Conservation (phyloP, 2,888 invertebrate species). For the Platycnemis pennipes region DNA sequence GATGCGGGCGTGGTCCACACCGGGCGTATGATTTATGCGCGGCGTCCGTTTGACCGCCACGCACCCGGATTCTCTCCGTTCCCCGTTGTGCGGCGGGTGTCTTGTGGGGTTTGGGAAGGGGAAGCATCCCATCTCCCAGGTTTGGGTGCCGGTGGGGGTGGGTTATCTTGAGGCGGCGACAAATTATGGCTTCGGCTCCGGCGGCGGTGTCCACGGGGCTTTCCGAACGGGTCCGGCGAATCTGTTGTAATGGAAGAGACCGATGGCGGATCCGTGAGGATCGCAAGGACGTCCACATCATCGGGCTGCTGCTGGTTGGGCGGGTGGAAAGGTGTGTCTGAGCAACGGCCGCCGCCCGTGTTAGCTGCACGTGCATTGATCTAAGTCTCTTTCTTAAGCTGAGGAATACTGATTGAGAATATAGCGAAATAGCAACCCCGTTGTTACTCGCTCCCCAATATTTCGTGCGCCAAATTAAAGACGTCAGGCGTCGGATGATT, state of each 20-base stretch:
- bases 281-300: neutral
- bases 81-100: no score
- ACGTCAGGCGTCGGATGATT: no score
- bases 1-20: slow-evolving; percentile 22
- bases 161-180: neutral
- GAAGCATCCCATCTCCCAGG: no score
- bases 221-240: neutral
- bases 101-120: no score
- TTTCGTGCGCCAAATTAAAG: no score
- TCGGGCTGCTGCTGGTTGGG: neutral
- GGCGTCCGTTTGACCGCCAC: neutral
- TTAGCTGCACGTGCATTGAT: no score
- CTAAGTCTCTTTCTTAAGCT: no score
- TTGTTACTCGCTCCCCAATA: no score
- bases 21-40: slow-evolving; percentile 7
- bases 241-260: neutral
- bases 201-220: neutral
- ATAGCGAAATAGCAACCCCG: no score
- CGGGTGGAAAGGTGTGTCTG: neutral
- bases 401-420: no score
- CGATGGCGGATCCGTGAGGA: neutral
- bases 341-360: neutral
- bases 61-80: slow-evolving; percentile 19
- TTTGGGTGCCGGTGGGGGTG: neutral
- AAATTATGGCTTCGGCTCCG: neutral